Base-by-base conservation (phyloP, 2,113 vertebrate species). In the Phylloscopus trochiloides region DNA sequence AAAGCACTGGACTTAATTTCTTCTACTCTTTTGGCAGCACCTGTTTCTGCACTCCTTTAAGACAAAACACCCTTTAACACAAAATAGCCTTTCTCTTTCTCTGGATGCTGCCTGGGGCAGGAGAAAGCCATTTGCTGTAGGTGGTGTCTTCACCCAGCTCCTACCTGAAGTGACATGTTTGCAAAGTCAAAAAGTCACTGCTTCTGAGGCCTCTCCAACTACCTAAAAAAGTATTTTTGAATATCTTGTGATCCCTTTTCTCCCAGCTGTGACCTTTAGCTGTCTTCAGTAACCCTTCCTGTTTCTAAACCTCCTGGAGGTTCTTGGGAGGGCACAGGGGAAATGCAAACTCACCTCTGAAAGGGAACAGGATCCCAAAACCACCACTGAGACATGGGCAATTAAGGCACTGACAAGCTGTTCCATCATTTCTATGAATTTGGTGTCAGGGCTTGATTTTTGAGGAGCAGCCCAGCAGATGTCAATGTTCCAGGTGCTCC, bases 21-120 rank as follows among this genome's bases (percentile, higher is more conserved):
- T 82, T 78, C 83, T 81, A 75, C 21, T 90, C 65, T 47, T 83
- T 47, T 81, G 91, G 93, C 84, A 93, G 58, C 47, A 88, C 78
- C 82, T 75, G 76, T 65, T 82, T 86, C 59, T 95, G 71, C 52
- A 20, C 12, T 80, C 67, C 52, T 80, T 71, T 29, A 52, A 72
- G 81, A 73, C 50, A 83, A 89, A 94, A 31, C 65, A 58, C 32
- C 36, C 36, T 36, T 36, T 36, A 36, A 36, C 36, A 36, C 36
- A 36, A 36, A 36, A 14, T 14, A 43, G 20, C 18, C 57, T 47
- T 54, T 68, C 45, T 68, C 63, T n/a, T 63, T 50, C 31, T 67
- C 88, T 77, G 71, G 63, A 32, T 19, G 34, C 72, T 72, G 63
- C 45, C 55, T 15, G 14, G 63, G 75, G 72, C 66, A 61, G 57